Evolutionary conservation across 2,888 invertebrate genomes (phyloP), one percentile per base, ranked within the genome.

Genomic region (Pomacea canaliculata): DNA sequence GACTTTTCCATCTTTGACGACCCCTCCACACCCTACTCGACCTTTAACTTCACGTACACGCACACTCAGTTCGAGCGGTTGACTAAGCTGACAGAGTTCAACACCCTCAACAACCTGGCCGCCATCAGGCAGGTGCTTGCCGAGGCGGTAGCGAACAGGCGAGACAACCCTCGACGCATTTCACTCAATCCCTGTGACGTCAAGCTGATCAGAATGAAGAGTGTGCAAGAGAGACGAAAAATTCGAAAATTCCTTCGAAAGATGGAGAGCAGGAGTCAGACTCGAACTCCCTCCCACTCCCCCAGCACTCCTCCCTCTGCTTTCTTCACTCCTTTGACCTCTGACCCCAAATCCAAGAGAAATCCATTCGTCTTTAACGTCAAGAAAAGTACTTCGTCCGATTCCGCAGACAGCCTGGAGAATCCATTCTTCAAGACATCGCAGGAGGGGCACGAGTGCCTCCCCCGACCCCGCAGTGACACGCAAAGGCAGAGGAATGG

Each of bases 1-100:
- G 85, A 91, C 79, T 92, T 92, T 82, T 86, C 87, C 66, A 85
- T 92, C 12, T 92, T 91, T 84, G 90, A 90, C 76, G 91, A 91
- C 79, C 88, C 89, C 1, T 81, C 85, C 10, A 86, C 88, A 10
- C 88, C 91, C 3, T 92, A 90, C 81, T 91, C 91, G 12, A 91
- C 91, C n/a, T 91, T 90, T 83, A 92, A 92, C 83, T 92, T 92
- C 83, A 88, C 87, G 62, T 92, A 91, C 83, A 85, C 89, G 0
- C 83, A 89, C 56, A 76, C 83, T 48, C 88, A 89, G 71, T 92
- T 91, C 82, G 89, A 91, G 70, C 85, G 91, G n/a, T 83, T 92
- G 59, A 84, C 90, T n/a, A 81, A 90, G 78, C 85, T 92, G 62
- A 90, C 89, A 80, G 91, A 92, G 82, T 92, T 90, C 83, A 92